Conservation (phyloP, 2,113 vertebrate species). For the Bubo scandiacus region DNA sequence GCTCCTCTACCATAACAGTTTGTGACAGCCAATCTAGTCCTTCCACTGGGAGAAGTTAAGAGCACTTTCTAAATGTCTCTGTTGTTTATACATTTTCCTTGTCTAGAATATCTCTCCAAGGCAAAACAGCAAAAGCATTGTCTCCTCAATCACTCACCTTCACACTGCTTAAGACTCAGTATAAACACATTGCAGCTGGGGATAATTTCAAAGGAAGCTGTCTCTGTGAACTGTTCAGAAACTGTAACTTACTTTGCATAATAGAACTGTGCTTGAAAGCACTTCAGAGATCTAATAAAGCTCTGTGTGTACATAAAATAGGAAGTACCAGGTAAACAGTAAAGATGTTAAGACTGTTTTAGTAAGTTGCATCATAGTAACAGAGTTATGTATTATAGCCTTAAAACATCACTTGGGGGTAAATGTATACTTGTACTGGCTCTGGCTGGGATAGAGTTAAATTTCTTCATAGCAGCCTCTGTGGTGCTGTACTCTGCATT, state of each 20-base stretch:
- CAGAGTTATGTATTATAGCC: neutral
- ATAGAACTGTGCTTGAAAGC: neutral
- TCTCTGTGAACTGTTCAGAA: neutral
- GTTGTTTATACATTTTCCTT: neutral
- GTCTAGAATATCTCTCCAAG: neutral
- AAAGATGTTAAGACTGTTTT: neutral
- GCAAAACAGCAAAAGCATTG: neutral
- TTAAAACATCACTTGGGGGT: neutral
- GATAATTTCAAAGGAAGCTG: neutral
- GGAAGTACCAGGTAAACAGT: neutral
- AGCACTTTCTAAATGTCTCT: neutral
- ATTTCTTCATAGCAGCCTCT: rapidly evolving
- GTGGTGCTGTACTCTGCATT: neutral
- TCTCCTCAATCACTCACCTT: neutral
- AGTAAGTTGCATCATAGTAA: neutral
- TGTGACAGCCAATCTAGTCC: neutral
- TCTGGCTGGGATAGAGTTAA: neutral
- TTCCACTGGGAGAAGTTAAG: neutral
- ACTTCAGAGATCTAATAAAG: neutral
- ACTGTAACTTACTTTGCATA: slow-evolving; percentile 7
- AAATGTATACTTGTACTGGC: neutral
- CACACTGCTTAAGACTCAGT: neutral
- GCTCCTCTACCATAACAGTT: neutral
- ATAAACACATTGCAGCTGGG: neutral
- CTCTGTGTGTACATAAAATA: neutral